phyloP scores from a whole-genome alignment of 2,888 invertebrate species.

The Drosophila meridiana region DNA sequence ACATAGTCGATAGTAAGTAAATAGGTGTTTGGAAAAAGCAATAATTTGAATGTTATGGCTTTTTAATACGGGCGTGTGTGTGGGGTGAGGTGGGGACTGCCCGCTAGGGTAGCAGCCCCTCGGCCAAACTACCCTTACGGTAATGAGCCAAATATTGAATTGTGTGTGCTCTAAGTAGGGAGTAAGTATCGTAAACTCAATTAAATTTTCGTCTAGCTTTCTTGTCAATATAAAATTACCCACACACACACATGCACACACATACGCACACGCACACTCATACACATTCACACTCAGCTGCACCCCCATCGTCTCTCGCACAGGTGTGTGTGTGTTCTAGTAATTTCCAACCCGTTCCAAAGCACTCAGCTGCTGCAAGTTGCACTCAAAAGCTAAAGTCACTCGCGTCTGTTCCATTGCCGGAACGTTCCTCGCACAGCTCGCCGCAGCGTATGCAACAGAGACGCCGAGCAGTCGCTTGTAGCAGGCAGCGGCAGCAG shows the following conservation, averaged over 20 bases:
- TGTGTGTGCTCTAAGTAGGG: conserved; percentile 40
- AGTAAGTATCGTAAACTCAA: conserved; percentile 56
- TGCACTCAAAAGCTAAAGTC: conserved; percentile 48
- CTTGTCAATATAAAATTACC: conserved; percentile 19
- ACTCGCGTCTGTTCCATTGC: conserved; percentile 34
- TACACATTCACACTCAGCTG: background rate
- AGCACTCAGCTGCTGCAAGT: conserved; percentile 48
- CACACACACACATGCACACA: background rate
- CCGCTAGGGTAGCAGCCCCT: conserved; percentile 25
- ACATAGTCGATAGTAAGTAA: background rate
- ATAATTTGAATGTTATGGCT: conserved; percentile 51
- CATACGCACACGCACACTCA: background rate
- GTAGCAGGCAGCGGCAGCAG: conserved; percentile 67
- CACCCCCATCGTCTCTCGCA: background rate
- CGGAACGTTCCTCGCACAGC: conserved; percentile 40
- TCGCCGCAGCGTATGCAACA: conserved; percentile 47
- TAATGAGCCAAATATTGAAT: conserved; percentile 65
- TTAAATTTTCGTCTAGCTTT: conserved; percentile 61
- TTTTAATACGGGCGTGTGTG: conserved; percentile 32
- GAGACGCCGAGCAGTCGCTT: conserved; percentile 58
- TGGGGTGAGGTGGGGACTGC: background rate
- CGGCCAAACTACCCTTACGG: conserved; percentile 38
- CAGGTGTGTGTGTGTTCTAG: conserved; percentile 35
- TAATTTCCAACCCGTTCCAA: conserved; percentile 19
- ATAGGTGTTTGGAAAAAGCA: conserved; percentile 21